These are phyloP conservation scores for Pygathrix nemaeus DNA, from an alignment of 2,113 vertebrate species.

Conservation along the genomic window DNA sequence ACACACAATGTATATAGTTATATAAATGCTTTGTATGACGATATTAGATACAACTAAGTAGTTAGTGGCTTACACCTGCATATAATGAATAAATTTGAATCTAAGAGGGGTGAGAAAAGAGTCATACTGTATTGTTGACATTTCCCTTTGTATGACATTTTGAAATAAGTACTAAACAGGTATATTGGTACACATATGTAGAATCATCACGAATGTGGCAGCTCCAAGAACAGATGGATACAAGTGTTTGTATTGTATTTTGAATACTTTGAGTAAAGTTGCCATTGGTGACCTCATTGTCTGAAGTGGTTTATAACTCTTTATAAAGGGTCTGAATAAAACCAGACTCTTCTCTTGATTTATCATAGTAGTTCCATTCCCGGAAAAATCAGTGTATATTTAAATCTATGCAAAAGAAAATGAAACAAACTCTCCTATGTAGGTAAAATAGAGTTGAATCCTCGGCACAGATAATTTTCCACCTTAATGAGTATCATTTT, in stretches of 20 bases:
- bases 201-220: neutral
- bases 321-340: conserved; percentile 27
- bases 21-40: neutral
- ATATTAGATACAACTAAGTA: neutral
- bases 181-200: neutral
- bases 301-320: conserved; percentile 14
- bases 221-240: neutral
- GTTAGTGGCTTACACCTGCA: neutral
- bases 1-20: too few species aligned
- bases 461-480: neutral
- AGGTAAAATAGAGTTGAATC: neutral
- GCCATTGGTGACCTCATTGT: neutral
- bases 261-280: conserved; percentile 12
- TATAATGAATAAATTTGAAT: neutral
- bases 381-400: neutral
- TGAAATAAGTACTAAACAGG: neutral
- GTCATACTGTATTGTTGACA: neutral
- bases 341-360: neutral
- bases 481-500: neutral
- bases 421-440: neutral
- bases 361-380: neutral
- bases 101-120: neutral
- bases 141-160: conserved; percentile 24
- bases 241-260: neutral
- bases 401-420: neutral